Conservation (phyloP, 1,140 invertebrate genomes). For the Nebria ingens region DNA sequence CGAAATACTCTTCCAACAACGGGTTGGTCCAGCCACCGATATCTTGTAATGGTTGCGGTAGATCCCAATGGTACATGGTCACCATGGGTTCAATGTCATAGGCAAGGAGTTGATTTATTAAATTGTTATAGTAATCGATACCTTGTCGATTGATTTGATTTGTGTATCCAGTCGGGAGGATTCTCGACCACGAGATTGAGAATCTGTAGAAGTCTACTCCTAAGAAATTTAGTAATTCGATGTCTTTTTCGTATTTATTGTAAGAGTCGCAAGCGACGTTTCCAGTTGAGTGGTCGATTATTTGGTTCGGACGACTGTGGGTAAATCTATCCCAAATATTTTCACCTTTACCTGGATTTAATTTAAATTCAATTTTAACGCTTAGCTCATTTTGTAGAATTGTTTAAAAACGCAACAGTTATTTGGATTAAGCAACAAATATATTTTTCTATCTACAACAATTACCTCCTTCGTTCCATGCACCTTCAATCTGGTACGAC, state of each 20-base stretch:
- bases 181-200: slow-evolving; percentile 45
- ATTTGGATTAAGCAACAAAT: no score
- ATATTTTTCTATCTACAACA: no score
- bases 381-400: no score
- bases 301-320: slow-evolving; percentile 38
- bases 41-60: slow-evolving; percentile 51
- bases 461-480: no score
- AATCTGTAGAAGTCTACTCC: slow-evolving; percentile 43
- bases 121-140: slow-evolving; percentile 45
- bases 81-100: slow-evolving; percentile 49
- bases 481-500: no score
- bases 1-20: slow-evolving; percentile 43
- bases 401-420: no score
- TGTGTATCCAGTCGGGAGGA: slow-evolving; percentile 43
- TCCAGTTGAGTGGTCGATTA: slow-evolving; percentile 40
- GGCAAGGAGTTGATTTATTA: slow-evolving; percentile 43
- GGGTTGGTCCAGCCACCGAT: slow-evolving; percentile 54
- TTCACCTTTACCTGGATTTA: slow-evolving; percentile 34
- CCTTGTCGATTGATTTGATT: slow-evolving; percentile 41
- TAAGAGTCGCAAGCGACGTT: slow-evolving; percentile 49
- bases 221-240: slow-evolving; percentile 38
- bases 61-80: slow-evolving; percentile 61
- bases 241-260: slow-evolving; percentile 43
- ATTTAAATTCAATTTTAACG: not conserved
- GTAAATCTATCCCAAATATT: slow-evolving; percentile 50